Base-by-base conservation (phyloP, 2,888 invertebrate species). In the Megamerina dolium region DNA sequence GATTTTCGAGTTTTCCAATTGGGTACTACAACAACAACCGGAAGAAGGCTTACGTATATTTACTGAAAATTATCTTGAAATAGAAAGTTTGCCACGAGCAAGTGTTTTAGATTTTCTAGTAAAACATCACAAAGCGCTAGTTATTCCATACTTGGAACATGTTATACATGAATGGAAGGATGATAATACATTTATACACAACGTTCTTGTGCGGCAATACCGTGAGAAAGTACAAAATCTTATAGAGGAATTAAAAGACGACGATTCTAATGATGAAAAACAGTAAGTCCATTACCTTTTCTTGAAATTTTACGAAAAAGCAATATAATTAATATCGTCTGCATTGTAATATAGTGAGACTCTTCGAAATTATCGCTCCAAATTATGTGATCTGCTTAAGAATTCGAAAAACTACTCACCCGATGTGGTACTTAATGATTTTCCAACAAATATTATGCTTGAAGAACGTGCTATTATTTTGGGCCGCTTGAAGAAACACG, bases 401-500 rank as follows among this genome's bases (percentile, higher is more conserved):
- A 81, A 80, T 50, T 95, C 95, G 0, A 72, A 75, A 9, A 74
- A 82, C 63, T 96, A 94, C 61, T 85, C 84, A 0, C 87, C 94
- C 0, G 93, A 95, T 68, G 81, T 84, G 36, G 85, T 94, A 2
- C 74, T 95, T 18, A 76, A 86, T 17, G 85, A 89, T 62, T 92
- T 96, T 56, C 94, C 94, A 0, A 80, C 80, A 31, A 85, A 93
- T 58, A 77, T 79, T 45, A 74, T 97, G 58, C 83, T 88, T 61
- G 94, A 96, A 66, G 97, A 97, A 68, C 78, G 94, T 47, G 96
- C 97, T 0, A 78, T 97, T n/a, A 84, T 99, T 48, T 74, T 96
- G 31, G 96, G 95, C 0, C 84, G 88, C 56, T 74, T 96, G 18
- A 91, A 90, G 1, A 66, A 87, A 50, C 96, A 99, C 66, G 90